These are phyloP conservation scores for Thecophora atra DNA, from an alignment of 2,888 invertebrate genomes.

Conservation along the genomic window DNA sequence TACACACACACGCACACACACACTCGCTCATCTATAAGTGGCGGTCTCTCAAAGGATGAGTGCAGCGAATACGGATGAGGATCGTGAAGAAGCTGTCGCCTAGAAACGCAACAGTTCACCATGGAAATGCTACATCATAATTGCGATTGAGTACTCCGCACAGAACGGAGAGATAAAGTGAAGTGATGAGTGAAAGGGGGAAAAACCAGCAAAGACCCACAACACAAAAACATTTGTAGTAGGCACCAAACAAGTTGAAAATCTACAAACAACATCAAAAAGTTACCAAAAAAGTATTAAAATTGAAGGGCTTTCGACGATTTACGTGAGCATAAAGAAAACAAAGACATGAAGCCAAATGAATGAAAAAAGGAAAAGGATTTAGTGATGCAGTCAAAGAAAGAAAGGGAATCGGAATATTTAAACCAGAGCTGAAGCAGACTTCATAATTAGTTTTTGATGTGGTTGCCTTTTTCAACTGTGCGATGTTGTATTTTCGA, in stretches of 20 bases:
- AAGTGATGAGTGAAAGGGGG: not conserved
- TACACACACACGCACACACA: not conserved
- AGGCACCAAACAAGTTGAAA: not conserved
- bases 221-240: not conserved
- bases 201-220: not conserved
- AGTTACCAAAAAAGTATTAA: not conserved
- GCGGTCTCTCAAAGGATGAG: not conserved
- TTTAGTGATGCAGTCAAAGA: too few relatives aligned
- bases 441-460: too few relatives aligned
- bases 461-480: too few relatives aligned
- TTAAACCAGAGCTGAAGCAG: too few relatives aligned
- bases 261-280: conserved; percentile 4
- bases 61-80: not conserved
- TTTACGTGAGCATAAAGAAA: not conserved
- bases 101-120: conserved; percentile 64
- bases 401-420: too few relatives aligned
- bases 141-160: conserved; percentile 62
- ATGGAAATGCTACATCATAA: conserved; percentile 64
- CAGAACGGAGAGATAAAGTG: not conserved
- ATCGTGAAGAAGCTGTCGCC: conserved; percentile 47
- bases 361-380: too few relatives aligned
- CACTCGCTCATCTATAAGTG: not conserved
- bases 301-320: not conserved
- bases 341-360: too few relatives aligned
- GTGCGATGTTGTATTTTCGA: not conserved